Percentiles rank a stretch among this genome's conserved stretches.
Evolutionary conservation across 1,140 invertebrate species (phyloP).

Genomic region (Sarcophaga bullata): DNA sequence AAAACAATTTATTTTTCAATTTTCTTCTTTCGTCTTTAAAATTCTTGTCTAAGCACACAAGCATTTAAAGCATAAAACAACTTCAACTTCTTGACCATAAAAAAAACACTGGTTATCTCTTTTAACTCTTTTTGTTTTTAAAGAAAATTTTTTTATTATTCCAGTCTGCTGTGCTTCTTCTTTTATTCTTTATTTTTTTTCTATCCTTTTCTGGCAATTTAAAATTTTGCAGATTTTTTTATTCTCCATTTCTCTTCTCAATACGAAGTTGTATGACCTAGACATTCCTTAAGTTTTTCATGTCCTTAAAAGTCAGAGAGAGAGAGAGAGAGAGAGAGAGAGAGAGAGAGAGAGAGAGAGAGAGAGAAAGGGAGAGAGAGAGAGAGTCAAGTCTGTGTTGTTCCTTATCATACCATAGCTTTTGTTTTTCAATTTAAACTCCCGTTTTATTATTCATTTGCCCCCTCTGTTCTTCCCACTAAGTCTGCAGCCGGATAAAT

Average conservation of each 20-base stretch:
- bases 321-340: background rate
- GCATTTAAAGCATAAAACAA: background rate
- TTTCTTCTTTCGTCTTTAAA: background rate
- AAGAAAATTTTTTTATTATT: too few relatives aligned
- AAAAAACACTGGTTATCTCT: too few relatives aligned
- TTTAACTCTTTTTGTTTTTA: background rate
- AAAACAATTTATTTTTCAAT: too few relatives aligned
- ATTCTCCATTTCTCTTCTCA: too few relatives aligned
- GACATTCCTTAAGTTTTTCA: conserved; percentile 22
- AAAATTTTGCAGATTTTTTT: too few relatives aligned
- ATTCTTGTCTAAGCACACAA: background rate
- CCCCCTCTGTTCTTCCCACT: background rate
- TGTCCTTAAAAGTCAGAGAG: background rate
- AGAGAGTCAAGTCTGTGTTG: background rate
- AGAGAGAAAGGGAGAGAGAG: background rate
- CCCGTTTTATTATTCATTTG: background rate
- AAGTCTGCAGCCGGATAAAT: background rate
- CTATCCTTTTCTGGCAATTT: too few relatives aligned
- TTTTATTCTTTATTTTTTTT: too few relatives aligned
- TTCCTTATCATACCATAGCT: background rate
- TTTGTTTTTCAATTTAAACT: conserved; percentile 40
- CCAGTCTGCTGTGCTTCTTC: too few relatives aligned
- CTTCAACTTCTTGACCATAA: conserved; percentile 9
- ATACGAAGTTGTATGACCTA: background rate
- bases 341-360: background rate